A percentile compares a stretch with the other conserved stretches of the same genome.
phyloP scores from a whole-genome alignment of 2,113 vertebrate genomes.

The Pungitius pungitius region DNA sequence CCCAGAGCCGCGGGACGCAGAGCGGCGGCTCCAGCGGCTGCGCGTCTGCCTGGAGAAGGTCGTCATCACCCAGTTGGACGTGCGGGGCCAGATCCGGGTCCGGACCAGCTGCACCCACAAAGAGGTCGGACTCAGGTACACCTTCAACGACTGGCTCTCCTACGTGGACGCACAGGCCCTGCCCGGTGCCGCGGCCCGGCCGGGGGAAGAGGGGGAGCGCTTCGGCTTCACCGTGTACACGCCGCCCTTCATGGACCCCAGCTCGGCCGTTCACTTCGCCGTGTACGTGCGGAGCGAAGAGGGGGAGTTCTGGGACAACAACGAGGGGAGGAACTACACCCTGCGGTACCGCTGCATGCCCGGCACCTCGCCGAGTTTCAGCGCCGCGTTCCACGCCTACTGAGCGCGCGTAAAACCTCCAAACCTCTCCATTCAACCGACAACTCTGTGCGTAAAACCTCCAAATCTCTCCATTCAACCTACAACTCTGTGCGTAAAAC shows the following conservation, averaged over 20 bases:
- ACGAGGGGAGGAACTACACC: slow-evolving; percentile 86
- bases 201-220: slow-evolving; percentile 57
- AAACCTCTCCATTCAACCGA: neutral
- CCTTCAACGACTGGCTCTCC: slow-evolving; percentile 90
- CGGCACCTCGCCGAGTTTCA: neutral
- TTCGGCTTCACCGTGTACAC: slow-evolving; percentile 84
- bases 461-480: too few relatives aligned
- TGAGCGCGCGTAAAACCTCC: slow-evolving; percentile 16
- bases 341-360: slow-evolving; percentile 60
- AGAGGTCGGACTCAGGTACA: slow-evolving; percentile 87
- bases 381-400: slow-evolving; percentile 50
- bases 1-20: slow-evolving; percentile 62
- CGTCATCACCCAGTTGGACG: slow-evolving; percentile 65
- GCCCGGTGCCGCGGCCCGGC: slow-evolving; percentile 28
- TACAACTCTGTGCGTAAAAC: neutral
- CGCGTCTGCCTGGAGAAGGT: slow-evolving; percentile 84
- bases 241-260: slow-evolving; percentile 77
- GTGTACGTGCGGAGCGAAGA: slow-evolving; percentile 80
- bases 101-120: slow-evolving; percentile 17
- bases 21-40: slow-evolving; percentile 66
- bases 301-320: slow-evolving; percentile 93
- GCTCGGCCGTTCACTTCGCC: slow-evolving; percentile 84
- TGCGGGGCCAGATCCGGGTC: slow-evolving; percentile 80
- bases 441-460: neutral
- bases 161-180: slow-evolving; percentile 82